Evolutionary conservation across 92 coral and sea anemone genomes (phyloP).

Genomic region (Meandrina meandrites): DNA sequence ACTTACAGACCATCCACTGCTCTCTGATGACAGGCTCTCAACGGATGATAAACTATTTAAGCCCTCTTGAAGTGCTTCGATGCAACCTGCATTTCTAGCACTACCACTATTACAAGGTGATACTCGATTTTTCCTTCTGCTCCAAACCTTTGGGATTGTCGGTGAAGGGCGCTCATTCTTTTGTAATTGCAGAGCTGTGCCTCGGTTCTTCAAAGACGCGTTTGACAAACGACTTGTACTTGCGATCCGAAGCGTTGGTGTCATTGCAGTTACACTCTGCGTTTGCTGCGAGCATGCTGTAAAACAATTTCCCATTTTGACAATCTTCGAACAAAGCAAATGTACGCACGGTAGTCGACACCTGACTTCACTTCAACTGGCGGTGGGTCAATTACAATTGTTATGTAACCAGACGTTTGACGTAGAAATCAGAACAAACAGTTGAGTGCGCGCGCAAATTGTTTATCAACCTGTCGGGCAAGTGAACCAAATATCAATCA

Average conservation of each 20-base stretch:
- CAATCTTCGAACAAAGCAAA: neutral
- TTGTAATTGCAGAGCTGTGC: neutral
- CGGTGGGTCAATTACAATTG: neutral
- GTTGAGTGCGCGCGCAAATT: neutral
- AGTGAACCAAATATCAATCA: too few relatives aligned
- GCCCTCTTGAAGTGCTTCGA: neutral
- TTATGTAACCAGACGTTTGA: neutral
- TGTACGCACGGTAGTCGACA: neutral
- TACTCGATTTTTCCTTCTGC: neutral
- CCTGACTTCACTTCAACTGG: neutral
- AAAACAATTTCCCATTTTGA: slow-evolving; percentile 30
- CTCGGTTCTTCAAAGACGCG: neutral
- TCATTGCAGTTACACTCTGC: neutral
- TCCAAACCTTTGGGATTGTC: neutral
- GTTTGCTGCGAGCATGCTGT: neutral
- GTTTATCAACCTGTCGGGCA: neutral
- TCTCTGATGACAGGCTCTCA: neutral
- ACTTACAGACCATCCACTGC: neutral
- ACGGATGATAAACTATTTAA: neutral
- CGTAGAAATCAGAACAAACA: slow-evolving; percentile 10
- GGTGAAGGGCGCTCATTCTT: neutral
- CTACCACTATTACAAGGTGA: neutral
- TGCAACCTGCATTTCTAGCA: neutral
- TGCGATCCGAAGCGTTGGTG: neutral
- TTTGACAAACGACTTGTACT: neutral